Evolutionary conservation across 1,140 invertebrate genomes (phyloP).

Genomic region (Chrysopa pallens): DNA sequence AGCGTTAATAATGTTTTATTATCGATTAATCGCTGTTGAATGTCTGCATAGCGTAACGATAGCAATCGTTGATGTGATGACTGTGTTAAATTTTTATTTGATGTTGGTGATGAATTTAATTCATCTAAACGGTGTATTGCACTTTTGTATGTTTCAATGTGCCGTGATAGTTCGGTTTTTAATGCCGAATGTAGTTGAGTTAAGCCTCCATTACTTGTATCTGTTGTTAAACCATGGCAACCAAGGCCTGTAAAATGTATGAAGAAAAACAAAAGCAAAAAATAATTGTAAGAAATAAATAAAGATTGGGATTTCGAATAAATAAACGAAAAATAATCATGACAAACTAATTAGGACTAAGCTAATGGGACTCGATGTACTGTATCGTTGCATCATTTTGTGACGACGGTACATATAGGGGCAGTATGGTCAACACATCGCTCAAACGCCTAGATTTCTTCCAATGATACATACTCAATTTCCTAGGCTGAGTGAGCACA

Average conservation of each 20-base stretch:
- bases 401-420: no score
- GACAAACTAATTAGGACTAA: no score
- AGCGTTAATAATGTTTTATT: conserved; percentile 79
- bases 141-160: conserved; percentile 71
- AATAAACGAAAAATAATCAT: no score
- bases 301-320: no score
- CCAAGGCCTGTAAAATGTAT: conserved; percentile 43
- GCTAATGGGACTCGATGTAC: no score
- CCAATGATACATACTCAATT: no score
- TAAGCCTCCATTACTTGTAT: conserved; percentile 29
- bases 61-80: conserved; percentile 79
- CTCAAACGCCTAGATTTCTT: no score
- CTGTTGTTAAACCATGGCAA: conserved; percentile 64
- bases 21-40: conserved; percentile 76
- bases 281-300: no score
- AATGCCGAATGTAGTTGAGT: conserved; percentile 50
- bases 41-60: conserved; percentile 59
- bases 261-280: no score
- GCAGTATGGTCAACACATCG: no score
- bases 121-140: conserved; percentile 77
- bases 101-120: conserved; percentile 39
- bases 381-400: no score
- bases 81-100: conserved; percentile 64
- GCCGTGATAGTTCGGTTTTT: conserved; percentile 63
- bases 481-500: no score